These are phyloP conservation scores for Rhagologus leucostigma DNA, from an alignment of 2,113 vertebrate genomes.

Conservation along the genomic window DNA sequence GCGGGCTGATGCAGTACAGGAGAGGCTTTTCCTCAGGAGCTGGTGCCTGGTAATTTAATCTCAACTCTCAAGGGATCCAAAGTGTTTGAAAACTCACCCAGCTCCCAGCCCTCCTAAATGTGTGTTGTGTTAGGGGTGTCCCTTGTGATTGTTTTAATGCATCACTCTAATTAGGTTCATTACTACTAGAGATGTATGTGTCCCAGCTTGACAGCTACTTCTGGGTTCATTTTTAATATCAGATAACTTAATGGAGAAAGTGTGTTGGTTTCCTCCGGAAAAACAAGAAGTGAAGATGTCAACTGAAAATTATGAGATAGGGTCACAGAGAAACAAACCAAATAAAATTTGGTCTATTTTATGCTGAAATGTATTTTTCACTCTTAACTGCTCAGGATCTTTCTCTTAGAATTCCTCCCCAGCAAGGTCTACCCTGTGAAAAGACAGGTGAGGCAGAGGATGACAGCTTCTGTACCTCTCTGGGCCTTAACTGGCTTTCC, in stretches of 20 bases:
- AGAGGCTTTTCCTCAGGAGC: not conserved
- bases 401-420: not conserved
- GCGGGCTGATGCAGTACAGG: not conserved
- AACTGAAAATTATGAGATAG: not conserved
- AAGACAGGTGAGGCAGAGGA: accelerated
- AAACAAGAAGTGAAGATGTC: not conserved
- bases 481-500: not conserved
- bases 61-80: not conserved
- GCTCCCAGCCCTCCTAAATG: not conserved
- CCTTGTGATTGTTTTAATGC: not conserved
- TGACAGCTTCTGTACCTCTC: accelerated
- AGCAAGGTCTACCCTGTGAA: not conserved
- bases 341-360: not conserved
- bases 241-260: not conserved
- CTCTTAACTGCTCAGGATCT: not conserved
- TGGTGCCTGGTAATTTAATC: not conserved
- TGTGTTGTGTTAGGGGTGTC: not conserved
- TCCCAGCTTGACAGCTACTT: not conserved
- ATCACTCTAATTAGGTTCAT: not conserved
- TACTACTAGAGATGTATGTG: not conserved
- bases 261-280: not conserved
- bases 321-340: not conserved
- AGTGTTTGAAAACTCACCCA: not conserved
- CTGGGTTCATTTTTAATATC: not conserved
- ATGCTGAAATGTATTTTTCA: not conserved